These are phyloP conservation scores for Macrotis lagotis DNA, from an alignment of 2,113 vertebrate species.

Conservation along the genomic window DNA sequence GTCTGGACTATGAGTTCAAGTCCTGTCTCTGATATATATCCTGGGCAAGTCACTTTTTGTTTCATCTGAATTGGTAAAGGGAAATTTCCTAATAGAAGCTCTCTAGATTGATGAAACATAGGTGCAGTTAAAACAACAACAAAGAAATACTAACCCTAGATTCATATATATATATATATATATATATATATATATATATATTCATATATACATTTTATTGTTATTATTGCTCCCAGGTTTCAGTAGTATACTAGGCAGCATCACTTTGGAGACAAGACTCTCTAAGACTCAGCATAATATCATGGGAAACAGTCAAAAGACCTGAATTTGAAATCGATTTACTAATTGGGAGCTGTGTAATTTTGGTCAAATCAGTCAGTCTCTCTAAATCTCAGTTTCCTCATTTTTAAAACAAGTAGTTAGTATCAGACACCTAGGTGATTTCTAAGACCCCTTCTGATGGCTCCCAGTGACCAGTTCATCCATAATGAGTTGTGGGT, in stretches of 20 bases:
- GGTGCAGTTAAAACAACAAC: neutral
- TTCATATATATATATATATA: too few species aligned
- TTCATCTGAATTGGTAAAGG: neutral
- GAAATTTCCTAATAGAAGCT: neutral
- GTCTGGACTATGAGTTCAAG: neutral
- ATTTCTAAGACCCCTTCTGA: neutral
- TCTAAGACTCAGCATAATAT: neutral
- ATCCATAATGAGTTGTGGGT: too few species aligned
- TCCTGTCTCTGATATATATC: neutral
- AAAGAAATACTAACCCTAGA: neutral
- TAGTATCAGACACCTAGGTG: neutral
- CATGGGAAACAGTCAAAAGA: neutral
- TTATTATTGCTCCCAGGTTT: neutral
- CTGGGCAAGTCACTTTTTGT: neutral
- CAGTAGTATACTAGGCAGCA: neutral
- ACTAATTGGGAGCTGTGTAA: neutral
- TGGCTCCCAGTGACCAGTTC: neutral
- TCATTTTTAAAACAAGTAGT: neutral
- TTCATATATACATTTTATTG: neutral
- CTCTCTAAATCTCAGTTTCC: neutral
- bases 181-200: too few species aligned
- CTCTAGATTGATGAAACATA: neutral
- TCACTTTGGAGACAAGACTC: neutral
- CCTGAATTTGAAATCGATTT: neutral
- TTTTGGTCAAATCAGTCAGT: neutral